Conservation (phyloP, 1,140 invertebrate species). For the Caenorhabditis remanei region DNA sequence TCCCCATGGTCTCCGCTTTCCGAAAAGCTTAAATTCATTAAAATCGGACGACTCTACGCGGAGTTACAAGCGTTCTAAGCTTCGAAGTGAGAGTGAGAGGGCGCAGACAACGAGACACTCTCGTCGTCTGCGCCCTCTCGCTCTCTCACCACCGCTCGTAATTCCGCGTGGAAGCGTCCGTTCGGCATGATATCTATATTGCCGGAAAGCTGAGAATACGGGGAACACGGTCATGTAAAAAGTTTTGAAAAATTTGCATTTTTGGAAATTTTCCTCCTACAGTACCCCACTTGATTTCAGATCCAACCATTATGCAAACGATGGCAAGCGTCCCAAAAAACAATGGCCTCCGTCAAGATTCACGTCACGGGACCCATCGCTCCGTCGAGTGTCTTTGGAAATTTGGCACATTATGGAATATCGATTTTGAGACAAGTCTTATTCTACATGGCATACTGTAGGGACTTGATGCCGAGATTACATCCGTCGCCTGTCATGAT, state of each 20-base stretch:
- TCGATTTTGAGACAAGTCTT: neutral
- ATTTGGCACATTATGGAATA: conserved; percentile 20
- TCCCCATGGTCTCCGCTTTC: neutral
- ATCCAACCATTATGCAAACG: neutral
- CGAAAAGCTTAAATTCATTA: neutral
- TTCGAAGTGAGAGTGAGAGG: too few relatives aligned
- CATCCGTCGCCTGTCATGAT: neutral
- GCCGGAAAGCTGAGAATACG: too few relatives aligned
- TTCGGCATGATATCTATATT: too few relatives aligned
- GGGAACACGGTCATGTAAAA: too few relatives aligned
- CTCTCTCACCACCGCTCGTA: too few relatives aligned
- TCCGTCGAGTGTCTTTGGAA: neutral
- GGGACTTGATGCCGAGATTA: neutral
- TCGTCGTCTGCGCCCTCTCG: too few relatives aligned
- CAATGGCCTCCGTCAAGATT: neutral
- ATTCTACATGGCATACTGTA: conserved; percentile 45
- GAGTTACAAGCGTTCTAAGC: neutral
- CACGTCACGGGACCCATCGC: neutral
- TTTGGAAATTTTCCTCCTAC: too few relatives aligned
- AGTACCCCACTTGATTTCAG: conserved; percentile 14
- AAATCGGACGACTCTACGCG: neutral
- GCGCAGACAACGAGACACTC: too few relatives aligned
- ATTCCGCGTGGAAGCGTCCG: too few relatives aligned
- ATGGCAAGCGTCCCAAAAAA: conserved; percentile 10
- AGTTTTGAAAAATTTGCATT: too few relatives aligned